These are phyloP conservation scores for Prolemur simus DNA, from an alignment of 2,113 vertebrate genomes.

Conservation along the genomic window DNA sequence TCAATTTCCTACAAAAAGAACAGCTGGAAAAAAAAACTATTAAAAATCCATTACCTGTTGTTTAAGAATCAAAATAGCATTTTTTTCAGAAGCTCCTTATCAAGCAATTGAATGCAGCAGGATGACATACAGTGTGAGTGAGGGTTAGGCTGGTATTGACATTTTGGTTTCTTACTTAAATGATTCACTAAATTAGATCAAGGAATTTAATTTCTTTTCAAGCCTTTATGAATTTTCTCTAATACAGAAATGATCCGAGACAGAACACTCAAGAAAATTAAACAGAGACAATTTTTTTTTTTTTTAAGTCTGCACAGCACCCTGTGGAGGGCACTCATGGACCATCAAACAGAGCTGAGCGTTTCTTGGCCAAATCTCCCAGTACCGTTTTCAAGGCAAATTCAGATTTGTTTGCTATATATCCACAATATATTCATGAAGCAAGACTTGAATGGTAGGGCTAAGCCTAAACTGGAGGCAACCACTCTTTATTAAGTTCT, in stretches of 20 bases:
- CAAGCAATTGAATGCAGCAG: slow-evolving; percentile 44
- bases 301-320: slow-evolving; percentile 38
- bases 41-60: slow-evolving; percentile 63
- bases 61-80: slow-evolving; percentile 56
- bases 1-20: slow-evolving; percentile 59
- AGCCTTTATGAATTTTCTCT: slow-evolving; percentile 60
- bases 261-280: slow-evolving; percentile 57
- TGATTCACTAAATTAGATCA: slow-evolving; percentile 67
- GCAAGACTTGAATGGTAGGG: background rate
- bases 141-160: slow-evolving; percentile 30
- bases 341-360: background rate
- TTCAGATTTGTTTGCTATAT: background rate
- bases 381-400: slow-evolving; percentile 30
- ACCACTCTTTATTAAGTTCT: slow-evolving; percentile 6
- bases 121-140: background rate
- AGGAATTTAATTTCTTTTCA: slow-evolving; percentile 67
- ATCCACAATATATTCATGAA: slow-evolving; percentile 9
- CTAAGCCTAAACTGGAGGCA: background rate
- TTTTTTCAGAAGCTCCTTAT: slow-evolving; percentile 63
- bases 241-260: slow-evolving; percentile 6
- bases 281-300: slow-evolving; percentile 15
- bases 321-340: slow-evolving; percentile 81
- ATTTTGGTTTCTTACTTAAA: slow-evolving; percentile 65
- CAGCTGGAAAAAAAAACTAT: slow-evolving; percentile 24
- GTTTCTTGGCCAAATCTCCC: background rate